A percentile compares a stretch with the other conserved stretches of the same genome.
Evolutionary conservation across 2,113 vertebrate genomes (phyloP).

Genomic region (Etheostoma spectabile): DNA sequence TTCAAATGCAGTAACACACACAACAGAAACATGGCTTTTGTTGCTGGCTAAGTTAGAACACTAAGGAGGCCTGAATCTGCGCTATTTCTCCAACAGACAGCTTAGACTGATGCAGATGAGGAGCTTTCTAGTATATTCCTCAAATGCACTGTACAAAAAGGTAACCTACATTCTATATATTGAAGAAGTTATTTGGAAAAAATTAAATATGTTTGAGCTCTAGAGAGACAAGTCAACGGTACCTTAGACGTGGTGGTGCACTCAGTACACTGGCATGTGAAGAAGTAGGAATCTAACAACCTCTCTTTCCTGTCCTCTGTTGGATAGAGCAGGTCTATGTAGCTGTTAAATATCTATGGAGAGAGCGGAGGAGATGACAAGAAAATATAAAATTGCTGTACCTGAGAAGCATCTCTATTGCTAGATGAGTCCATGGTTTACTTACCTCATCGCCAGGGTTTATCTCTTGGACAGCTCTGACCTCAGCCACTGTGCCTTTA

Average conservation of each 20-base stretch:
- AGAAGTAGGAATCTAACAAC: slow-evolving; percentile 94
- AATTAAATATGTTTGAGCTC: neutral
- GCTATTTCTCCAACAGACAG: neutral
- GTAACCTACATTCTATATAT: neutral
- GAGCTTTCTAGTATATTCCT: neutral
- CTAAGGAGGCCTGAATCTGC: neutral
- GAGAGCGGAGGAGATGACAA: neutral
- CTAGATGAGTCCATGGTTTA: neutral
- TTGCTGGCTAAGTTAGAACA: neutral
- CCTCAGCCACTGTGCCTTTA: slow-evolving; percentile 93
- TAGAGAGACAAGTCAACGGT: slow-evolving; percentile 2
- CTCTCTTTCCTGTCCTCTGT: slow-evolving; percentile 95
- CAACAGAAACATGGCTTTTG: no score
- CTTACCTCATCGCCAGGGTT: slow-evolving; percentile 93
- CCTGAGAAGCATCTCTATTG: neutral
- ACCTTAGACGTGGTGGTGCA: slow-evolving; percentile 93
- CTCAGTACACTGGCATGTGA: slow-evolving; percentile 92
- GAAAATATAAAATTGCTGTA: neutral
- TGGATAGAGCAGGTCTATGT: slow-evolving; percentile 98
- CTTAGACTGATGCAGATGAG: neutral
- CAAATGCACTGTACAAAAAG: neutral
- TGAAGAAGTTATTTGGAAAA: neutral
- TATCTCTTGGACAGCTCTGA: slow-evolving; percentile 94
- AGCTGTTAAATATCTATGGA: slow-evolving; percentile 93
- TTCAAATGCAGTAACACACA: neutral